Percentiles rank a stretch among this genome's conserved stretches.
Evolutionary conservation across 2,888 invertebrate species (phyloP).

Genomic region (Gymnosoma rotundatum): DNA sequence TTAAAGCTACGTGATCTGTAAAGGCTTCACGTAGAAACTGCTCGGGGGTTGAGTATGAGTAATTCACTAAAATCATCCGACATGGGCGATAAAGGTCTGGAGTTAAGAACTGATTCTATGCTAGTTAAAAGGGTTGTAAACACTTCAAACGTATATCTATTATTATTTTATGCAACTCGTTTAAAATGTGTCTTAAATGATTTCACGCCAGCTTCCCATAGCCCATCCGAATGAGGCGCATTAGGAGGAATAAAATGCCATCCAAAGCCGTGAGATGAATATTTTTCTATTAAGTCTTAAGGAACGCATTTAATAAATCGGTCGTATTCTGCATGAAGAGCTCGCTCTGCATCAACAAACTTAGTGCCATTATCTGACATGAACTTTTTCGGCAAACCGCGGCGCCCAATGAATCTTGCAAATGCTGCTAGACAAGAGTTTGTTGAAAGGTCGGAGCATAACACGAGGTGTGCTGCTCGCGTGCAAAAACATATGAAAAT

Average conservation of each 20-base stretch:
- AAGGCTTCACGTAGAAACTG: neutral
- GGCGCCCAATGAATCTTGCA: conserved; percentile 41
- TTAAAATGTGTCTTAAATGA: conserved; percentile 47
- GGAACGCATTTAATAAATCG: neutral
- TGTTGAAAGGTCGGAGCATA: neutral
- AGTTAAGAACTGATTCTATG: conserved; percentile 52
- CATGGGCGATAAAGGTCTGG: conserved; percentile 8
- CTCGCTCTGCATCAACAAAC: too few species aligned
- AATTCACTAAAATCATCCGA: too few species aligned
- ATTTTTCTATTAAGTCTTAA: conserved; percentile 3
- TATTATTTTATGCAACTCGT: neutral
- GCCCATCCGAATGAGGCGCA: conserved; percentile 53
- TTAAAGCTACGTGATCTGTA: too few species aligned
- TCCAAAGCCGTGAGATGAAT: conserved; percentile 7
- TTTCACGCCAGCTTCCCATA: conserved; percentile 54
- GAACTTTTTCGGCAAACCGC: conserved; percentile 55
- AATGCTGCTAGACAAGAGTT: conserved; percentile 3
- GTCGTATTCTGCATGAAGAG: neutral
- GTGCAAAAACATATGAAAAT: conserved; percentile 55
- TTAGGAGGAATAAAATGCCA: conserved; percentile 54
- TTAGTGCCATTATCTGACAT: too few species aligned
- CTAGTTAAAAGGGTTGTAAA: conserved; percentile 36
- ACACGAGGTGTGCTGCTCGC: conserved; percentile 51
- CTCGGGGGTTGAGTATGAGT: neutral
- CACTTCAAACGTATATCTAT: conserved; percentile 44